Base-by-base conservation (phyloP, 1,140 invertebrate genomes). In the Eriocheir sinensis region DNA sequence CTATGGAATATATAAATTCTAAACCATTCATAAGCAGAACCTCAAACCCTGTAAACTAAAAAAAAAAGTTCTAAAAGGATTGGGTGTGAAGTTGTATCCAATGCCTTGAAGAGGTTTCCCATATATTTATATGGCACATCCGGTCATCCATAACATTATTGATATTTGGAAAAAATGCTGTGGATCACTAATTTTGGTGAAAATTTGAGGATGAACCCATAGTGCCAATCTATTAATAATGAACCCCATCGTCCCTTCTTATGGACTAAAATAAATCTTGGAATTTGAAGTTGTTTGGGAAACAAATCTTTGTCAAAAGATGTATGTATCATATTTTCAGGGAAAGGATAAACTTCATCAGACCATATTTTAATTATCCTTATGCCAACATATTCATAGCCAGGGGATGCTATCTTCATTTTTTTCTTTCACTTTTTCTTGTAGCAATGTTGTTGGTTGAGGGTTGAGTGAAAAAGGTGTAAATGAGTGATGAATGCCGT, bases 361-460 rank as follows among this genome's bases (percentile, higher is more conserved):
- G 60, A 72, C 12, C 60, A 72, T 72, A 72, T n/a, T 72, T 72
- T 72, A 72, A 72, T 72, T 72, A 72, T 72, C 60, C n/a, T 72
- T 15, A 72, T 72, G 60, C 60, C n/a, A 72, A 72, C 60, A 72
- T 72, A 15, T 15, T 72, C 60, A 72, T 72, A 15, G 60, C 60
- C 60, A n/a, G 60, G 60, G n/a, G 60, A 72, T 72, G 12, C n/a
- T 72, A 72, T 72, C 60, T 72, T n/a, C n/a, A n/a, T n/a, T n/a
- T n/a, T n/a, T n/a, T n/a, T n/a, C n/a, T n/a, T n/a, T n/a, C n/a
- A n/a, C n/a, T n/a, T n/a, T n/a, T n/a, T n/a, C n/a, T n/a, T n/a
- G n/a, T n/a, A n/a, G n/a, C n/a, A n/a, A n/a, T n/a, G n/a, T n/a
- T n/a, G n/a, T n/a, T n/a, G n/a, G n/a, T n/a, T n/a, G n/a, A n/a